Conservation (phyloP, 2,113 vertebrate species). For the Lontra canadensis region DNA sequence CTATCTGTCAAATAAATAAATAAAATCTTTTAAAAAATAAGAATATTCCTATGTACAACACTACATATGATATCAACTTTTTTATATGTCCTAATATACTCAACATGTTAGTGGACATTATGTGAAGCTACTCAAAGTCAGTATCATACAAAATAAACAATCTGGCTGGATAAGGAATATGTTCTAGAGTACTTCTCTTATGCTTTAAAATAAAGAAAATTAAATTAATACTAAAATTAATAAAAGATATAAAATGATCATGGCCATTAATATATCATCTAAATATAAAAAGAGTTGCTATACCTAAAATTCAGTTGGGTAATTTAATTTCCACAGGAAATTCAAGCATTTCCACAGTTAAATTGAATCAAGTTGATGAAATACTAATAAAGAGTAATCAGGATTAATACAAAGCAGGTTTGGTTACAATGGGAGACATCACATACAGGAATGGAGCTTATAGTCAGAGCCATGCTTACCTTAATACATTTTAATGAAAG, state of each 20-base stretch:
- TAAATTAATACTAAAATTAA: constrained; percentile 21
- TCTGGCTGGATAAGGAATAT: background rate
- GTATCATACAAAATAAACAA: background rate
- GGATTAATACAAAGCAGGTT: background rate
- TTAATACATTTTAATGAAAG: background rate
- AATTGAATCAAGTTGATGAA: constrained; percentile 60
- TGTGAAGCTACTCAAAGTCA: background rate
- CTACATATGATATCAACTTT: background rate
- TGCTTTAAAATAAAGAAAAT: background rate
- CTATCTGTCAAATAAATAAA: too few species aligned
- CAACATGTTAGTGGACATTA: background rate
- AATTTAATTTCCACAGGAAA: constrained; percentile 64
- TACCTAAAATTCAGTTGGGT: constrained; percentile 9
- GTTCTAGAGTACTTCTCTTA: background rate
- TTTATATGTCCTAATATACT: background rate
- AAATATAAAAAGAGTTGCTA: background rate
- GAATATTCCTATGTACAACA: background rate
- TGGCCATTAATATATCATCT: background rate
- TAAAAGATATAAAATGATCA: background rate
- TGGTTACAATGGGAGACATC: background rate
- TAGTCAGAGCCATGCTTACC: background rate
- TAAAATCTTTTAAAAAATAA: background rate
- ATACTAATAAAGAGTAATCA: constrained; percentile 28
- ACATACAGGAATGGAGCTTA: background rate
- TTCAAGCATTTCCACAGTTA: constrained; percentile 39